A percentile compares a stretch with the other conserved stretches of the same genome.
These are phyloP conservation scores for Delichon dasypus DNA, from an alignment of 2,797 vertebrate species.

Conservation along the genomic window DNA sequence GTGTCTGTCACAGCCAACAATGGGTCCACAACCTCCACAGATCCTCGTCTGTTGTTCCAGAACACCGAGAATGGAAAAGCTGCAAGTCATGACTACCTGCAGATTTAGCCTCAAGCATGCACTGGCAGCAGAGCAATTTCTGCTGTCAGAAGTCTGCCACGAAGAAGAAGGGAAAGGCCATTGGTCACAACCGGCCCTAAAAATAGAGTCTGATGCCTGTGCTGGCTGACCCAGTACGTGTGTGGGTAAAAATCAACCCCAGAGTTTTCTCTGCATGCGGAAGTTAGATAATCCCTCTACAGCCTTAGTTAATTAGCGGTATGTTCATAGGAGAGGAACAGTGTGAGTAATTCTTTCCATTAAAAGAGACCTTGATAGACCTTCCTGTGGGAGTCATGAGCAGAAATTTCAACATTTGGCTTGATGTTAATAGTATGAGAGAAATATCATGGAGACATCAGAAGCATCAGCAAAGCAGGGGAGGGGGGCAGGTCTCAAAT, in stretches of 20 bases:
- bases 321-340: background rate
- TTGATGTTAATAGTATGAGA: background rate
- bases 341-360: conserved; percentile 53
- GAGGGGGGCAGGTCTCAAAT: background rate
- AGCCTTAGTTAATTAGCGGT: conserved; percentile 11
- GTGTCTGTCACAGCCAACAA: background rate
- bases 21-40: background rate
- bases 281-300: conserved; percentile 13
- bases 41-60: background rate
- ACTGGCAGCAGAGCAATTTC: background rate
- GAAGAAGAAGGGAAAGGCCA: background rate
- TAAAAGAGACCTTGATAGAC: conserved; percentile 50
- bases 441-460: background rate
- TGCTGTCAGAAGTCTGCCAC: background rate
- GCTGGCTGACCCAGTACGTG: background rate
- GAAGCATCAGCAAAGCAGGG: background rate
- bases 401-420: conserved; percentile 4
- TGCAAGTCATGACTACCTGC: fast-evolving
- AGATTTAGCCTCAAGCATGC: background rate
- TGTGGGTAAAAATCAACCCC: background rate
- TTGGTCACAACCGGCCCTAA: background rate
- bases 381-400: conserved; percentile 29
- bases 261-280: background rate
- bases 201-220: background rate
- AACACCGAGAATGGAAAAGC: background rate